Base-by-base conservation (phyloP, 2,797 vertebrate genomes). In the Carapus acus region DNA sequence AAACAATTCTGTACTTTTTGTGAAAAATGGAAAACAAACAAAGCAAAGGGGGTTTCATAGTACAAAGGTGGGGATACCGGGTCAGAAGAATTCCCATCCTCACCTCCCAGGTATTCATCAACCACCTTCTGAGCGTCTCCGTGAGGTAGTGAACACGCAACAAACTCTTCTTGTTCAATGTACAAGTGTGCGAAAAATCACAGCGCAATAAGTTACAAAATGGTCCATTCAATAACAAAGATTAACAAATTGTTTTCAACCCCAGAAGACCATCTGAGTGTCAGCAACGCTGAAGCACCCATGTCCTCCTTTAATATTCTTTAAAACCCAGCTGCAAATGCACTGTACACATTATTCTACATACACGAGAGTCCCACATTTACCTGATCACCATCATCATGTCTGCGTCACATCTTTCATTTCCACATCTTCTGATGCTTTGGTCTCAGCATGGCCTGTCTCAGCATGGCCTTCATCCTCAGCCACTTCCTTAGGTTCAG, bases 401-500 rank as follows among this genome's bases (percentile, higher is more conserved):
- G 16, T 45, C 43, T 14, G 14, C 34, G 40, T 48, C 9, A 2
- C 2, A 38, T 69, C 37, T 46, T 54, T 74, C 1, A 4, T 53
- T 8, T 22, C 58, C 16, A 1, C 34, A 7, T 53, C 53, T 27
- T 62, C n/a, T n/a, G n/a, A n/a, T n/a, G n/a, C n/a, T n/a, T n/a
- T n/a, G n/a, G n/a, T n/a, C n/a, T n/a, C n/a, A n/a, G n/a, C n/a
- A n/a, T n/a, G n/a, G n/a, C n/a, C n/a, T n/a, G n/a, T n/a, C n/a
- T n/a, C n/a, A n/a, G n/a, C n/a, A n/a, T n/a, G n/a, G n/a, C n/a
- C n/a, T n/a, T n/a, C n/a, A n/a, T n/a, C 39, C 33, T 65, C 70
- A 1, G 34, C 4, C 3, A 6, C 54, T 21, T 63, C 67, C 21
- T 27, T 9, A 27, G 24, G 5, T 9, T 27, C 24, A 27, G 5